A percentile compares a stretch with the other conserved stretches of the same genome.
Conservation (phyloP, 2,888 invertebrate species). For the Sminthurides aquaticus region DNA sequence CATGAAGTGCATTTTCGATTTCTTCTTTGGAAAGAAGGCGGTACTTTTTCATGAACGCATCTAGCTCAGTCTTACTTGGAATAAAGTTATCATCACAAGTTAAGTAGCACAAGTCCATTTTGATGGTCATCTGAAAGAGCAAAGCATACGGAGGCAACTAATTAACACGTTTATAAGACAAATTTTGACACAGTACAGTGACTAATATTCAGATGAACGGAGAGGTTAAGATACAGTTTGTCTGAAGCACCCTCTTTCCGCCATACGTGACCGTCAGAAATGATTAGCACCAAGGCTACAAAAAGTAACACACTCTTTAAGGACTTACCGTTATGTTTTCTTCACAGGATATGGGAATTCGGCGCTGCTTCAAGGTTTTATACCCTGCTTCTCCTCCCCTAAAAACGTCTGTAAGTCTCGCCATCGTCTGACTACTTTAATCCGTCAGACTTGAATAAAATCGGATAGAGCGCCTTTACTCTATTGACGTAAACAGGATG, state of each 20-base stretch:
- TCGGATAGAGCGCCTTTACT: no score
- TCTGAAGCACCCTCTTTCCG: no score
- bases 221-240: no score
- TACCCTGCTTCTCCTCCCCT: constrained; percentile 31
- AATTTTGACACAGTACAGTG: neutral
- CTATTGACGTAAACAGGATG: no score
- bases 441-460: neutral
- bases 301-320: no score
- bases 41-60: constrained; percentile 76
- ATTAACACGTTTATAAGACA: neutral
- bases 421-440: constrained; percentile 30
- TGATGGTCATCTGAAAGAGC: constrained; percentile 76
- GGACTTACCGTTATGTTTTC: constrained; percentile 37
- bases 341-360: constrained; percentile 37
- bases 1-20: constrained; percentile 70
- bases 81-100: constrained; percentile 61
- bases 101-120: constrained; percentile 75
- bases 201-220: neutral
- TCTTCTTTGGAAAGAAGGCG: constrained; percentile 68
- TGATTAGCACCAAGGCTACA: no score
- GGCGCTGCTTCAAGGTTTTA: constrained; percentile 32
- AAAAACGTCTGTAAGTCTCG: constrained; percentile 37
- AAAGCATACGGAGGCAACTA: neutral
- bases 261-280: no score
- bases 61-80: constrained; percentile 70